These are phyloP conservation scores for Labeo calbasu DNA, from an alignment of 2,797 vertebrate genomes.

Conservation along the genomic window DNA sequence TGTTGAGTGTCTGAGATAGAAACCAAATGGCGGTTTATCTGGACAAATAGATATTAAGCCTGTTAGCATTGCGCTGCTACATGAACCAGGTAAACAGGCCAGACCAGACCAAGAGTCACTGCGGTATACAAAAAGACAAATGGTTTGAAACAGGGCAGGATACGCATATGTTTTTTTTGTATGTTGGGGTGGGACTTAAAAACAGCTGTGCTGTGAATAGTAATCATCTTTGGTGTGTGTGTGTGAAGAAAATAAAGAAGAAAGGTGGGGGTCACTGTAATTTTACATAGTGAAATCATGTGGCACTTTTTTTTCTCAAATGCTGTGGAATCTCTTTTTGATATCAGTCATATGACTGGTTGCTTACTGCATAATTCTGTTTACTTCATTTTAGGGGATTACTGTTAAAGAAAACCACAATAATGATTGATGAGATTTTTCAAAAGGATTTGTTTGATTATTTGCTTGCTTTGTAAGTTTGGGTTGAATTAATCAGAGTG, in stretches of 20 bases:
- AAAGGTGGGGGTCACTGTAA: neutral
- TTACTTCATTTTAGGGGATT: neutral
- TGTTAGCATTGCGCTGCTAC: neutral
- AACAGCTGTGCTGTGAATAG: neutral
- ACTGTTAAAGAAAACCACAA: neutral
- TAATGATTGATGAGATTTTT: neutral
- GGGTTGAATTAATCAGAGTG: neutral
- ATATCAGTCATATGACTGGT: conserved; percentile 31
- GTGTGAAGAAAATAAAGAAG: neutral
- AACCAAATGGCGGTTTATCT: neutral
- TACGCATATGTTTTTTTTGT: conserved; percentile 29
- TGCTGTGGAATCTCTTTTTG: conserved; percentile 46
- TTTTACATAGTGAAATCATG: neutral
- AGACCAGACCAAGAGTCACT: neutral
- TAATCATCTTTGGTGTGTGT: neutral
- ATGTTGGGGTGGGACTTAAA: neutral
- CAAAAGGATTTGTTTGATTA: neutral
- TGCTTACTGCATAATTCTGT: neutral
- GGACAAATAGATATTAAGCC: conserved; percentile 6
- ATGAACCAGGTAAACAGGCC: neutral
- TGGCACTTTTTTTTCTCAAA: neutral
- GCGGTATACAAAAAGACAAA: conserved; percentile 14
- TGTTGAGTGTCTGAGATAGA: conserved; percentile 33
- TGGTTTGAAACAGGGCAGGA: neutral
- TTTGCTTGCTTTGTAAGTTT: neutral